These are phyloP conservation scores for Poeciliopsis presidionis DNA, from an alignment of 2,797 vertebrate genomes.

Conservation along the genomic window DNA sequence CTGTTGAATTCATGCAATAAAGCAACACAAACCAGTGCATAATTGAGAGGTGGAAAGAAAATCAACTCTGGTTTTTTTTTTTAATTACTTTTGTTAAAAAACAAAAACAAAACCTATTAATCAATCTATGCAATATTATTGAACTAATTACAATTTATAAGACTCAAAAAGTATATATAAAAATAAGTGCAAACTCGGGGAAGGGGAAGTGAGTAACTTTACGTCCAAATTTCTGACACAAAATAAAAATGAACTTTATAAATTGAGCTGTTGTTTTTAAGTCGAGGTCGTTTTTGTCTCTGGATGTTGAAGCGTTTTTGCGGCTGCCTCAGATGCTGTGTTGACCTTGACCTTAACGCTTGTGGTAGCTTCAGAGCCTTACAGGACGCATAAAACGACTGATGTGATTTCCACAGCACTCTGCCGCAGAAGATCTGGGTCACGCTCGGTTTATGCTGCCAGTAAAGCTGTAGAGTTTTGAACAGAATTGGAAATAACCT, in stretches of 20 bases:
- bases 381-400: not conserved
- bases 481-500: not conserved
- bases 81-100: no score
- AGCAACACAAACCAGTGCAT: no score
- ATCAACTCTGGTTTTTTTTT: not conserved
- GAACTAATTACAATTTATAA: not conserved
- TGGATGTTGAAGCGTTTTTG: not conserved
- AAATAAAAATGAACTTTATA: not conserved
- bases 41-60: not conserved
- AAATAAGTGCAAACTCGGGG: not conserved
- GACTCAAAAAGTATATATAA: not conserved
- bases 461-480: not conserved
- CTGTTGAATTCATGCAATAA: no score
- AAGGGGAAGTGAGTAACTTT: not conserved
- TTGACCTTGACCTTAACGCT: not conserved
- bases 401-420: not conserved
- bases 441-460: not conserved
- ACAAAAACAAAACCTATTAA: not conserved
- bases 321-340: not conserved
- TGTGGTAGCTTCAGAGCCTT: not conserved
- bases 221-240: not conserved
- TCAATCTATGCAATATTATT: not conserved
- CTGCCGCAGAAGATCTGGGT: not conserved
- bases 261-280: not conserved
- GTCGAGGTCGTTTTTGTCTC: not conserved